Conservation (phyloP, 2,113 vertebrate species). For the Pelecanus crispus region DNA sequence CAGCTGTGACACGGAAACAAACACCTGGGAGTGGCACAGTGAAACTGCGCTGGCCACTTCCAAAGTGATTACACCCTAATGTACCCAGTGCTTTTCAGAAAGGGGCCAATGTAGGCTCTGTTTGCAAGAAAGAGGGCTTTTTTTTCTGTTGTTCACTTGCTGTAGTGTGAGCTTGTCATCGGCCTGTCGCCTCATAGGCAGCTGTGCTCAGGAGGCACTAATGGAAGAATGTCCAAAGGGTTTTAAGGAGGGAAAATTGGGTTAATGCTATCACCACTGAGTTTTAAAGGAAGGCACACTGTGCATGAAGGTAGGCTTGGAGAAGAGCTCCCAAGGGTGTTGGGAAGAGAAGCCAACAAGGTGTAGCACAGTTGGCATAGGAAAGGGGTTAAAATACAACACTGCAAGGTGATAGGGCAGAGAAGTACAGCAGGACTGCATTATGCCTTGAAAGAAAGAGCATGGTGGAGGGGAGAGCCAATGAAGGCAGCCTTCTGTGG, state of each 20-base stretch:
- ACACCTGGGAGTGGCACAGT: neutral
- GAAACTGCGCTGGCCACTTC: neutral
- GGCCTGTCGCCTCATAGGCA: neutral
- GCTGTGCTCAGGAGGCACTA: neutral
- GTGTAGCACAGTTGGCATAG: neutral
- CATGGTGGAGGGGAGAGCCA: neutral
- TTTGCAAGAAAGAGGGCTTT: neutral
- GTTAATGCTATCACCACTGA: neutral
- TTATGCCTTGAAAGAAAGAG: neutral
- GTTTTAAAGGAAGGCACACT: neutral
- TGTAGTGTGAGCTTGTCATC: neutral
- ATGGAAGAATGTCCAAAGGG: neutral
- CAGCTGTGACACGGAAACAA: neutral
- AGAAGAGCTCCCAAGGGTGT: neutral
- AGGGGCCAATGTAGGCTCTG: neutral
- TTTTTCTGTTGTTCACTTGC: neutral
- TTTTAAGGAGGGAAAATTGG: neutral
- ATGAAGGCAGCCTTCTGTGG: neutral
- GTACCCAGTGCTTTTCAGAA: neutral
- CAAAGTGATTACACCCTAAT: neutral
- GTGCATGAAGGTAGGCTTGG: neutral
- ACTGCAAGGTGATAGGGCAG: neutral
- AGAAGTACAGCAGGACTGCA: neutral
- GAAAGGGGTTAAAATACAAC: neutral
- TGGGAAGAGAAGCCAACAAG: neutral